Evolutionary conservation across 2,888 invertebrate species (phyloP).

Genomic region (Drosophila monieri): DNA sequence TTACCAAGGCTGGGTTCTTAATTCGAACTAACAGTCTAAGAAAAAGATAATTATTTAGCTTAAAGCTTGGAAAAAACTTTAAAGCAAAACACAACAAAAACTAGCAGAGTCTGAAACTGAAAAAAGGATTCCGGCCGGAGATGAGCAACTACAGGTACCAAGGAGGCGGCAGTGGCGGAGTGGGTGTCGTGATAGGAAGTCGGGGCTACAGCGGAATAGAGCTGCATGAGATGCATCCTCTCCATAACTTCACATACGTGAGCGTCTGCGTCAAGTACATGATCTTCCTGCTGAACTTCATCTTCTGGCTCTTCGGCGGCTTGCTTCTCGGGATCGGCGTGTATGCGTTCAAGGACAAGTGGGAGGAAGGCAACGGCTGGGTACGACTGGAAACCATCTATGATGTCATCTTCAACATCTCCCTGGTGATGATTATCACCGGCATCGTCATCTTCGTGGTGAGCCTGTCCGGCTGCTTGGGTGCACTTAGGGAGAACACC

Average conservation of each 20-base stretch:
- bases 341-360: slow-evolving; percentile 97
- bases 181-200: slow-evolving; percentile 61
- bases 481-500: slow-evolving; percentile 91
- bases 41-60: neutral
- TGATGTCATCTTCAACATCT: slow-evolving; percentile 95
- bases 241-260: slow-evolving; percentile 83
- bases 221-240: slow-evolving; percentile 71
- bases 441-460: slow-evolving; percentile 95
- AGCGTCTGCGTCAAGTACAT: slow-evolving; percentile 84
- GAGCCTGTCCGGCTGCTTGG: slow-evolving; percentile 96
- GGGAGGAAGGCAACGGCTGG: slow-evolving; percentile 92
- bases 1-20: neutral
- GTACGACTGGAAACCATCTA: slow-evolving; percentile 93
- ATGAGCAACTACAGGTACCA: slow-evolving; percentile 77
- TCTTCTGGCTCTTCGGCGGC: slow-evolving; percentile 93
- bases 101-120: neutral
- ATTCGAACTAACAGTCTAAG: neutral
- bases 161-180: slow-evolving; percentile 69
- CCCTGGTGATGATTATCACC: slow-evolving; percentile 93
- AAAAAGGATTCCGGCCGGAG: neutral
- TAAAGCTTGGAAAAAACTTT: neutral
- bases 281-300: slow-evolving; percentile 83
- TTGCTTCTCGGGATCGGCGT: slow-evolving; percentile 93
- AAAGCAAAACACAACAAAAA: neutral
- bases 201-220: slow-evolving; percentile 34